A percentile compares a stretch with the other conserved stretches of the same genome.
These are phyloP conservation scores for Aplysina aerophoba DNA, from an alignment of 37 sponge, comb jelly and placozoan species.

Conservation along the genomic window DNA sequence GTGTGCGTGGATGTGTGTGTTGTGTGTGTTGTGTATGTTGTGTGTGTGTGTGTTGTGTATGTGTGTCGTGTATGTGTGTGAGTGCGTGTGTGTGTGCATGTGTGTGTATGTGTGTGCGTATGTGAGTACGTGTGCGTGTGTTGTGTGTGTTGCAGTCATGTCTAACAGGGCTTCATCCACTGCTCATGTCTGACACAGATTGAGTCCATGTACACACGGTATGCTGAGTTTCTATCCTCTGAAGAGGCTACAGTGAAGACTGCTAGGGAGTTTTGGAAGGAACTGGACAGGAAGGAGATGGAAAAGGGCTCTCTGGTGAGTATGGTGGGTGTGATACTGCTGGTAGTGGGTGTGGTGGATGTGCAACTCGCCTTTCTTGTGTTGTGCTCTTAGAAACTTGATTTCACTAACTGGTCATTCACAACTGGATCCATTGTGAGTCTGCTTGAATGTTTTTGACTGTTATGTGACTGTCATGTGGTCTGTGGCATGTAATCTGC, in stretches of 20 bases:
- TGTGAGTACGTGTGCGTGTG: neutral
- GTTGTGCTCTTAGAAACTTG: neutral
- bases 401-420: neutral
- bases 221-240: constrained; percentile 6
- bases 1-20: neutral
- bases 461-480: too few relatives aligned
- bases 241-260: neutral
- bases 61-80: neutral
- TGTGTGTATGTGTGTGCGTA: neutral
- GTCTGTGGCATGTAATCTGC: too few relatives aligned
- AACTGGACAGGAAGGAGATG: constrained; percentile 14
- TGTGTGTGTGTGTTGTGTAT: neutral
- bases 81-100: neutral
- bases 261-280: constrained; percentile 59
- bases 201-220: constrained; percentile 45
- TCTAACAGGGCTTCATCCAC: too few relatives aligned
- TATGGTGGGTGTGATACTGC: neutral
- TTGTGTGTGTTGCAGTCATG: neutral
- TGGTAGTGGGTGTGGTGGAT: neutral
- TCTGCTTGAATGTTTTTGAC: neutral
- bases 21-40: neutral
- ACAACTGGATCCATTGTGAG: neutral
- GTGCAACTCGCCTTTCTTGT: neutral
- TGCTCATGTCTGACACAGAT: constrained; percentile 1
- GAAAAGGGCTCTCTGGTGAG: constrained; percentile 47